Conservation (phyloP, 2,888 invertebrate genomes). For the Schizaphis graminum region DNA sequence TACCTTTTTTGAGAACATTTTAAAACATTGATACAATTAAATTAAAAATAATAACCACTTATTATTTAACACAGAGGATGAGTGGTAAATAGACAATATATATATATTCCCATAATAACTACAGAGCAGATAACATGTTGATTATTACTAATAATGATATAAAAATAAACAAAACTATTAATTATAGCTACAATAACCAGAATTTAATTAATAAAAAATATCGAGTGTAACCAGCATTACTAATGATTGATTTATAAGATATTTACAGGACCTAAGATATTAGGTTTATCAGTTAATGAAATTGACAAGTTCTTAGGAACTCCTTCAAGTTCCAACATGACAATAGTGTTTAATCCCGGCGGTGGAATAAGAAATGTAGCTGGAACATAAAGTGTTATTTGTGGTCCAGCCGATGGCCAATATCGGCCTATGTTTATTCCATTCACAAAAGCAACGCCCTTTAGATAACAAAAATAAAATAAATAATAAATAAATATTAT, state of each 20-base stretch:
- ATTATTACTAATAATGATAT: neutral
- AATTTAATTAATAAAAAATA: neutral
- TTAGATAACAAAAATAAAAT: conserved; percentile 52
- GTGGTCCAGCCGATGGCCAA: conserved; percentile 69
- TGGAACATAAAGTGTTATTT: conserved; percentile 69
- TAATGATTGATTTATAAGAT: neutral
- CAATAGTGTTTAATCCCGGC: conserved; percentile 68
- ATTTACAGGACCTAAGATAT: conserved; percentile 29
- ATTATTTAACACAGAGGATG: neutral
- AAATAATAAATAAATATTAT: conserved; percentile 38
- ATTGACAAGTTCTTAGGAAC: conserved; percentile 60
- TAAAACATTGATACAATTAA: neutral
- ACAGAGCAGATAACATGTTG: neutral
- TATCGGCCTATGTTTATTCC: conserved; percentile 69
- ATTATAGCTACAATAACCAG: neutral
- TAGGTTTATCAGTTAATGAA: conserved; percentile 58
- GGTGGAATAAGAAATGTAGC: conserved; percentile 67
- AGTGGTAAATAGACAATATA: neutral
- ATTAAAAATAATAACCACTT: neutral
- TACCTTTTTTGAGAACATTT: neutral
- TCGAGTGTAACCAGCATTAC: neutral
- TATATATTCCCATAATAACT: neutral
- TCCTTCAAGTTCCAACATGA: conserved; percentile 68
- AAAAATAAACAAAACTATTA: neutral
- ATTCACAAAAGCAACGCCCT: conserved; percentile 70